Percentiles rank a stretch among this genome's conserved stretches.
phyloP scores from a whole-genome alignment of 2,888 invertebrate genomes.

The Phytoseiulus persimilis region DNA sequence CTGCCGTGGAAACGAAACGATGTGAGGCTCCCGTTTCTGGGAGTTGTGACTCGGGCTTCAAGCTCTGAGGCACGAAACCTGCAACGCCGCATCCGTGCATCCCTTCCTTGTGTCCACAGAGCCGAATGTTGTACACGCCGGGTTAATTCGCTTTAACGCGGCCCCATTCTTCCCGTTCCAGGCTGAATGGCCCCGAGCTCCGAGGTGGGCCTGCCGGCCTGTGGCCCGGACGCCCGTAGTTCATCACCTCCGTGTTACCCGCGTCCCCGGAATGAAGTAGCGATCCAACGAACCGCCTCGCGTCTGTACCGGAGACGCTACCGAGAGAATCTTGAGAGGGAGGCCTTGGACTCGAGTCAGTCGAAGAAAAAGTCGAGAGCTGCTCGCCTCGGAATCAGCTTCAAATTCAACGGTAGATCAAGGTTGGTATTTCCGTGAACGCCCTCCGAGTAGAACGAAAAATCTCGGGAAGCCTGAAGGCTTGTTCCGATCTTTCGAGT shows the following conservation, averaged over 20 bases:
- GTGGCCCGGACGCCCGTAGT: neutral
- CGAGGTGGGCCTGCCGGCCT: neutral
- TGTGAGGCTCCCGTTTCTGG: too few relatives aligned
- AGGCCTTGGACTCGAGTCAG: neutral
- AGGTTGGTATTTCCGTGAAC: neutral
- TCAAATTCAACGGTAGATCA: constrained; percentile 33
- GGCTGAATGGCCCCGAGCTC: neutral
- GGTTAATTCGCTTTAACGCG: neutral
- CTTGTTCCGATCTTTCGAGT: neutral
- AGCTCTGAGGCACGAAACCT: neutral
- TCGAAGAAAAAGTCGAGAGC: neutral
- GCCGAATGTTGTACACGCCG: neutral
- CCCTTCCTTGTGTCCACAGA: neutral
- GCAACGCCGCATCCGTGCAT: neutral
- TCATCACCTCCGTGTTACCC: neutral
- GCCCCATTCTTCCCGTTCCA: neutral
- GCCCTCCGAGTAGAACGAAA: neutral
- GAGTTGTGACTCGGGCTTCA: neutral
- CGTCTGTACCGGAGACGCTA: constrained; percentile 25
- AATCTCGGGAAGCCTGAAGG: neutral
- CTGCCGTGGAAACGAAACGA: too few relatives aligned
- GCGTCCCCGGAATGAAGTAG: constrained; percentile 24
- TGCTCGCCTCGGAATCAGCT: neutral
- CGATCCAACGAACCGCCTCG: constrained; percentile 14
- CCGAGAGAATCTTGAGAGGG: neutral